Evolutionary conservation across 2,797 vertebrate species (phyloP).

Genomic region (Oophaga sylvatica): DNA sequence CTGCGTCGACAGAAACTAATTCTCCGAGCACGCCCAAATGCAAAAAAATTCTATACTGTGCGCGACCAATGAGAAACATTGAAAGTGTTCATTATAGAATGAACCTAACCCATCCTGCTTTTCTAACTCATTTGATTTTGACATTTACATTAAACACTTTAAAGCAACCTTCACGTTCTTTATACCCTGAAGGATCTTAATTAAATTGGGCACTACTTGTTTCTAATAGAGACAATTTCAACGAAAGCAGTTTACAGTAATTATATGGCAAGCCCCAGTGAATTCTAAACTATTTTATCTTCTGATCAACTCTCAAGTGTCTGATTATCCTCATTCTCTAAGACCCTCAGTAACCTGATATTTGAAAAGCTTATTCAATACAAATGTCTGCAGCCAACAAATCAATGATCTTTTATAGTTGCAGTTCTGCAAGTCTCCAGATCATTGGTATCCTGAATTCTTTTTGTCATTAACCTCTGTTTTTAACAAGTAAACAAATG

Average conservation of each 20-base stretch:
- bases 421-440: conserved; percentile 32
- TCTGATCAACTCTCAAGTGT: conserved; percentile 54
- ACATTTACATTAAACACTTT: conserved; percentile 37
- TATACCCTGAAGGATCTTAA: conserved; percentile 44
- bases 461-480: conserved; percentile 16
- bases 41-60: not conserved
- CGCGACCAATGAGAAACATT: not conserved
- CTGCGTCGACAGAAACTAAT: too few species aligned
- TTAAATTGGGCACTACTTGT: conserved; percentile 25
- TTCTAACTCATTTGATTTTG: conserved; percentile 7
- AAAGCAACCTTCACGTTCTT: conserved; percentile 30
- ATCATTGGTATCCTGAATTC: conserved; percentile 26
- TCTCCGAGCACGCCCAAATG: too few species aligned
- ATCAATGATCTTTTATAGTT: conserved; percentile 47
- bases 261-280: conserved; percentile 44
- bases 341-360: conserved; percentile 40
- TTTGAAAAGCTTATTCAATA: conserved; percentile 29
- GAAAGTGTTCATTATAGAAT: not conserved
- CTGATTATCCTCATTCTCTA: conserved; percentile 50
- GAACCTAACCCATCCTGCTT: not conserved
- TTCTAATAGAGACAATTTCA: conserved; percentile 38
- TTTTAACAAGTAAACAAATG: not conserved
- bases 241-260: conserved; percentile 37
- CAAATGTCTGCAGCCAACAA: conserved; percentile 44
- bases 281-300: conserved; percentile 42